Evolutionary conservation across 2,888 invertebrate genomes (phyloP), one percentile per base, ranked within the genome.

Genomic region (Pyrochroa serraticornis): DNA sequence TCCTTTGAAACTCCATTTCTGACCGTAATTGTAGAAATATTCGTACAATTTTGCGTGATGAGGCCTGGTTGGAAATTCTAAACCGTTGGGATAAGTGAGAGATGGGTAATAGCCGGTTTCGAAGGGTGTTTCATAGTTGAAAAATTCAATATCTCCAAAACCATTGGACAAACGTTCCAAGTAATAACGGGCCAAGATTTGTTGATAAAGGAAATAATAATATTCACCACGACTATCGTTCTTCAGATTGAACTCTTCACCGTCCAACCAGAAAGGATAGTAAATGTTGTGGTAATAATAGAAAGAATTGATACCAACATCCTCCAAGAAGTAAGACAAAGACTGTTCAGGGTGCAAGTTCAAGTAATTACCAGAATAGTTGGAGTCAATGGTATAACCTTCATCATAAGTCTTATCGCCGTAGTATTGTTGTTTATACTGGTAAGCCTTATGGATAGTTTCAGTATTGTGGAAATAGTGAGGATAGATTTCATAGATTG

Each of bases 161-260:
- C 85, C 87, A 71, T 88, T 86, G 6, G 89, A 86, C 50, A 91
- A 79, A 75, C 91, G 87, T 75, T 91, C 90, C 79, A 90, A 81
- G 73, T 91, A 88, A 78, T 90, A 92, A 64, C 87, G 87, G 59
- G 88, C 83, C 63, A 90, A 68, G 8, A 90, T 68, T 76, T 90
- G 88, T 71, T 88, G 88, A 70, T 89, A 85, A 58, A 83, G 75
- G 75, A 82, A 87, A 75, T 88, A 85, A 78, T 83, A 87, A 54
- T 80, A 77, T 77, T 88, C 88, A 48, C 89, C 89, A 67, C 87
- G 85, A 59, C 81, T 81, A 68, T 85, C 85, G 66, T 84, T 83
- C 35, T 79, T 71, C 32, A 67, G 37, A 7, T 65, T 58, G 64
- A 82, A 82, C 43, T 82, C 80, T 9, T 82, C 77, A 50, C 83